phyloP scores from a whole-genome alignment of 2,888 invertebrate species.

The Philopedon plagiatum region DNA sequence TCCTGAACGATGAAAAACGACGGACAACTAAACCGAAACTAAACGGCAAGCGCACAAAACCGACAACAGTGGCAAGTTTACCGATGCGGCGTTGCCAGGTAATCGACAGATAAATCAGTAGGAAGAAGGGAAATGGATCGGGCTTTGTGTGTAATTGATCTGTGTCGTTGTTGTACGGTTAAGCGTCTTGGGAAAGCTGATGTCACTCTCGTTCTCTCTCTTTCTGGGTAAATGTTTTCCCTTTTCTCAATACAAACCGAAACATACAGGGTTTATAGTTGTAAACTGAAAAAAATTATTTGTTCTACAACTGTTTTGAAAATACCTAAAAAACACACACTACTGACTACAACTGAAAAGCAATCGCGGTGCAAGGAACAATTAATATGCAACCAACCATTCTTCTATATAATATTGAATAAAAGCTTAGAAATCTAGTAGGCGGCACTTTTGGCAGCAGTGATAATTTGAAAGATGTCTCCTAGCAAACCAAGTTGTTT shows the following conservation, averaged over 20 bases:
- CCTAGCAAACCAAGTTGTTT: no score
- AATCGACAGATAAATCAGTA: constrained; percentile 36
- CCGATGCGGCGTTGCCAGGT: constrained; percentile 42
- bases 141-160: background rate
- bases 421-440: no score
- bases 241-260: background rate
- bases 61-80: constrained; percentile 44
- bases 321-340: no score
- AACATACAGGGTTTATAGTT: background rate
- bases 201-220: background rate
- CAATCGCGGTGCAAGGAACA: no score
- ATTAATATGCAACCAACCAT: no score
- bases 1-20: constrained; percentile 40
- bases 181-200: background rate
- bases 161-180: background rate
- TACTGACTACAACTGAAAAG: no score
- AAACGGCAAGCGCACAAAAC: constrained; percentile 48
- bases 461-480: no score
- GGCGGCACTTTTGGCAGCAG: no score
- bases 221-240: no score
- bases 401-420: no score
- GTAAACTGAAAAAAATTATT: no score
- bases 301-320: no score
- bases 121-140: background rate
- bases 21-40: constrained; percentile 46